A percentile compares a stretch with the other conserved stretches of the same genome.
These are phyloP conservation scores for Omphaloscelis lunosa DNA, from an alignment of 2,888 invertebrate species.

Conservation along the genomic window DNA sequence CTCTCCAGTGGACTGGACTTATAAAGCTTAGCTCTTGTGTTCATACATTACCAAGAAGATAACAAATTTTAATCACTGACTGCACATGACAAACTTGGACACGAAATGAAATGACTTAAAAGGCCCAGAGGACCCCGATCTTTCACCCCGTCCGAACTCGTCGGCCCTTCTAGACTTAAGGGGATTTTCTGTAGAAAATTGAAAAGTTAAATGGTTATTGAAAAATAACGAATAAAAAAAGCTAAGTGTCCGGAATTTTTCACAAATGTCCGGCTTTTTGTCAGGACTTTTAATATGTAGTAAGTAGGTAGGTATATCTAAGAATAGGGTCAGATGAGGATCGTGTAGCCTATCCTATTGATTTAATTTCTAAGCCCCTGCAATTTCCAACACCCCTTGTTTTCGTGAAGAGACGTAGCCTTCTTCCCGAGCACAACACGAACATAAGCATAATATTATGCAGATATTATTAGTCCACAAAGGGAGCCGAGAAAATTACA, in stretches of 20 bases:
- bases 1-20: neutral
- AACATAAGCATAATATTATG: constrained; percentile 4
- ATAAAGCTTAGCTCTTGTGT: neutral
- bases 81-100: neutral
- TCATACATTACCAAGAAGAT: neutral
- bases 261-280: too few species aligned
- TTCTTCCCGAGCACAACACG: neutral
- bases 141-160: neutral
- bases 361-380: neutral
- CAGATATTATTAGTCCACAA: constrained; percentile 11
- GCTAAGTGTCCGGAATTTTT: too few species aligned
- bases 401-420: neutral
- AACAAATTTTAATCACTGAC: too few species aligned
- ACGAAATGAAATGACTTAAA: neutral
- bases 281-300: too few species aligned
- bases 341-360: neutral
- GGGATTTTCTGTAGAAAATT: neutral
- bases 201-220: too few species aligned
- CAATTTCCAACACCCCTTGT: neutral
- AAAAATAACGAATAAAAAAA: too few species aligned
- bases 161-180: neutral
- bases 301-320: too few species aligned
- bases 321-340: too few species aligned
- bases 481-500: constrained; percentile 28
- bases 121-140: neutral